phyloP scores from a whole-genome alignment of 1,140 invertebrate genomes.

The Drosophila pandora region DNA sequence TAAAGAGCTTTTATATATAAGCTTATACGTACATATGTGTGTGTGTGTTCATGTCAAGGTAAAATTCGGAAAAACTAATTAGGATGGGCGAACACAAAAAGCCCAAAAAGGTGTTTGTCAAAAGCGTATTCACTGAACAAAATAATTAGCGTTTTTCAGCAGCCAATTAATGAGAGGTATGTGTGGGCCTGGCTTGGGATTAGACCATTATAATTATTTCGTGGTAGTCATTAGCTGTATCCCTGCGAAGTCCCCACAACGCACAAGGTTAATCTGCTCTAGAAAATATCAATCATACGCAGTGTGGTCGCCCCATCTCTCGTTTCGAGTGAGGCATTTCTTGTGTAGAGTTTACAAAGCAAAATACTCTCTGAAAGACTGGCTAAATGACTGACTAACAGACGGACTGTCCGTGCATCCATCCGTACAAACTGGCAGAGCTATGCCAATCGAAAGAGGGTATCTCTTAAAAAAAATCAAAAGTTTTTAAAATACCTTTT shows the following conservation, averaged over 20 bases:
- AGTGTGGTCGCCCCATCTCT: slow-evolving; percentile 13
- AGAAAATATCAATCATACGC: slow-evolving; percentile 46
- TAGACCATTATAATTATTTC: slow-evolving; percentile 50
- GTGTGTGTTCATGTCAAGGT: background rate
- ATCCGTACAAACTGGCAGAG: too few relatives aligned
- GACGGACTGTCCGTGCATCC: slow-evolving; percentile 20
- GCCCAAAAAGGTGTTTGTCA: slow-evolving; percentile 42
- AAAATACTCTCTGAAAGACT: slow-evolving; percentile 25
- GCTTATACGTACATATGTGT: slow-evolving; percentile 12
- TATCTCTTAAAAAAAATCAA: too few relatives aligned
- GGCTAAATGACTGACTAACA: slow-evolving; percentile 21
- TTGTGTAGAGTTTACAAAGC: slow-evolving; percentile 45
- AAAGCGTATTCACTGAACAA: slow-evolving; percentile 71
- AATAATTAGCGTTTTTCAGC: slow-evolving; percentile 68
- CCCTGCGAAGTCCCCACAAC: background rate
- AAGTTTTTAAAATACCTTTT: too few relatives aligned
- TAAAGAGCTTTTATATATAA: slow-evolving; percentile 7
- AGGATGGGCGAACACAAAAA: slow-evolving; percentile 42
- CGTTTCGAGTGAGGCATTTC: slow-evolving; percentile 16
- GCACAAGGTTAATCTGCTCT: background rate
- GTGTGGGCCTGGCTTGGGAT: slow-evolving; percentile 27
- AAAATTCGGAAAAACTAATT: slow-evolving; percentile 50
- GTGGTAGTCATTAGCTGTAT: slow-evolving; percentile 48
- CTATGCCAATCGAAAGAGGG: too few relatives aligned
- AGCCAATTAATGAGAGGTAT: slow-evolving; percentile 33